Evolutionary conservation across 2,888 invertebrate species (phyloP).

Genomic region (Agapostemon virescens): DNA sequence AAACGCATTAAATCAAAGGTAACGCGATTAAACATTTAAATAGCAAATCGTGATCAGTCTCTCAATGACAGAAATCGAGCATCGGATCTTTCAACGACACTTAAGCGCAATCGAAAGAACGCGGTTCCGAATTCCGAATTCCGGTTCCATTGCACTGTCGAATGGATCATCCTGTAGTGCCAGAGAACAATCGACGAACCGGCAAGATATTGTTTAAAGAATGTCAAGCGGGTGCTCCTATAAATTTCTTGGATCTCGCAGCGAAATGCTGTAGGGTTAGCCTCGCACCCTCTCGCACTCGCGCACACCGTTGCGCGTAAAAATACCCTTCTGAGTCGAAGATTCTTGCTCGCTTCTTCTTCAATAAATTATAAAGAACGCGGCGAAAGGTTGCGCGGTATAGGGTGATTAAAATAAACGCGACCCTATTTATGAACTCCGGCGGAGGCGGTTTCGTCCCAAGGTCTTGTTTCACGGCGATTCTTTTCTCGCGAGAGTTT

Average conservation of each 20-base stretch:
- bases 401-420: constrained; percentile 45
- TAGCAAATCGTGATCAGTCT: too few relatives aligned
- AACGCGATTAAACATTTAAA: too few relatives aligned
- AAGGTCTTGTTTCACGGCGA: neutral
- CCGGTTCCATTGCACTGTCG: neutral
- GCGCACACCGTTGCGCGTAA: neutral
- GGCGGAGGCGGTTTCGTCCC: neutral
- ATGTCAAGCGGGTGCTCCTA: neutral
- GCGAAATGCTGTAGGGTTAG: neutral
- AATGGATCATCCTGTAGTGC: neutral
- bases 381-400: constrained; percentile 13
- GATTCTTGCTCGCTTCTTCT: constrained; percentile 12
- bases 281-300: neutral
- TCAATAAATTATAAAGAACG: constrained; percentile 10
- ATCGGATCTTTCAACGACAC: too few relatives aligned
- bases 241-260: neutral
- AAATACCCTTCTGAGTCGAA: neutral
- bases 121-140: too few relatives aligned
- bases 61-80: neutral
- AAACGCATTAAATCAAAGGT: too few relatives aligned
- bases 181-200: neutral
- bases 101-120: neutral
- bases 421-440: constrained; percentile 15
- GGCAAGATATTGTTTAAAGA: neutral
- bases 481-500: neutral